Evolutionary conservation across 2,888 invertebrate species (phyloP).

Genomic region (Drosophila melanocephala): DNA sequence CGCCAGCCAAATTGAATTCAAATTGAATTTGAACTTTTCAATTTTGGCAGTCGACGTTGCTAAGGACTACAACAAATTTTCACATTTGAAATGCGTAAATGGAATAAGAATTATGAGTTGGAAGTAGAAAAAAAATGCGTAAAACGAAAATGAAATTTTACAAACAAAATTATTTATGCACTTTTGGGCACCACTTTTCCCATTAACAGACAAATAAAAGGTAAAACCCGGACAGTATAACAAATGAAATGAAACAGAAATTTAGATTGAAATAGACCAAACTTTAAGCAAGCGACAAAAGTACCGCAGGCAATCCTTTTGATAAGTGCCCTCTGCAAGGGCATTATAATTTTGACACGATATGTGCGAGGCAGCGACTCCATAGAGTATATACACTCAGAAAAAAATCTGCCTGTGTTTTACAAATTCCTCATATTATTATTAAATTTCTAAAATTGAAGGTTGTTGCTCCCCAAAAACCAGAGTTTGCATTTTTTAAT

Average conservation of each 20-base stretch:
- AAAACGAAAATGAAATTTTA: conserved; percentile 73
- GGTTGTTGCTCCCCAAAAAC: not conserved
- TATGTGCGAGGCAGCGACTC: not conserved
- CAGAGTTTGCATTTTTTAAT: not conserved
- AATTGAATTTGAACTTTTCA: conserved; percentile 85
- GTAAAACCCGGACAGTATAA: conserved; percentile 34
- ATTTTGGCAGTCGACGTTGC: conserved; percentile 67
- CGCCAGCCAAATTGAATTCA: conserved; percentile 84
- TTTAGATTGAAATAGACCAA: conserved; percentile 62
- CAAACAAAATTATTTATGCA: conserved; percentile 77
- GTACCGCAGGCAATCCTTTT: conserved; percentile 47
- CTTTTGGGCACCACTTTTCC: conserved; percentile 71
- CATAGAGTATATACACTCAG: not conserved
- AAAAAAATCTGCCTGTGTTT: not conserved
- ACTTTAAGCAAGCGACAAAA: conserved; percentile 46
- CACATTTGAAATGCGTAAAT: conserved; percentile 74
- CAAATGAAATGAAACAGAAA: conserved; percentile 74
- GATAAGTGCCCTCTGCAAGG: not conserved
- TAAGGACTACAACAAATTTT: conserved; percentile 38
- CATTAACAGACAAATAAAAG: conserved; percentile 50
- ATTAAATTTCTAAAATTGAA: not conserved
- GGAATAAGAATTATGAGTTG: conserved; percentile 74
- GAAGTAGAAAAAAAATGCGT: conserved; percentile 24
- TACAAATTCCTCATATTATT: not conserved
- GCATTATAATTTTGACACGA: not conserved